Evolutionary conservation across 2,113 vertebrate genomes (phyloP), one percentile per base, ranked within the genome.

Genomic region (Petrocephalus microphthalmus): DNA sequence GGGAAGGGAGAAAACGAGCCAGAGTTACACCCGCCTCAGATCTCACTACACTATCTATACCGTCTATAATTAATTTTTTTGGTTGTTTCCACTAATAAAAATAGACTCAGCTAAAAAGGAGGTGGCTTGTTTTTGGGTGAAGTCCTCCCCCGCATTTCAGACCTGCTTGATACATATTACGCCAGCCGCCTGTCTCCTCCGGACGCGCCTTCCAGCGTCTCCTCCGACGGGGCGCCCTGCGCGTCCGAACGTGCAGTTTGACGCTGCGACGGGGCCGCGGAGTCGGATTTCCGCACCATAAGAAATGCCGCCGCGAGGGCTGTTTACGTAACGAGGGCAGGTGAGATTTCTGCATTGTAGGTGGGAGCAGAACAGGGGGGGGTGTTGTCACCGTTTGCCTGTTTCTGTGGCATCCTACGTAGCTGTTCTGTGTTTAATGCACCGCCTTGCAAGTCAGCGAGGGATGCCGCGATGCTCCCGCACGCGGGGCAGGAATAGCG

Each of bases 21-120:
- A 33, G 25, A 67, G 3, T 74, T 33, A 74, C 29, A 33, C 64
- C 57, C 22, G 57, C 57, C 22, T 10, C 57, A 17, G 33, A 74
- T 37, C 67, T 74, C 25, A 29, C 67, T 19, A 37, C 33, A 74
- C 25, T 20, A 25, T 52, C 37, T 47, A 29, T 53, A 74, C n/a
- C 19, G 15, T 52, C 37, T 47, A 29, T 53, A 37, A 8, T n/a
- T 60, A 45, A 22, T 86, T 60, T 86, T 33, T 64, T 47, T 29
- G 11, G 45, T 19, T 60, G 85, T 47, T 86, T 86, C 85, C 56
- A 64, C 42, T 86, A 57, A 86, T 86, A 86, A 60, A 86, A 19
- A 54, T 22, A 22, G n/a, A 29, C 17, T 86, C n/a, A 45, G 29
- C 56, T 54, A 45, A 20, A 86, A 60, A 57, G 85, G 85, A 86